Conservation (phyloP, 2,113 vertebrate species). For the Pipra filicauda region DNA sequence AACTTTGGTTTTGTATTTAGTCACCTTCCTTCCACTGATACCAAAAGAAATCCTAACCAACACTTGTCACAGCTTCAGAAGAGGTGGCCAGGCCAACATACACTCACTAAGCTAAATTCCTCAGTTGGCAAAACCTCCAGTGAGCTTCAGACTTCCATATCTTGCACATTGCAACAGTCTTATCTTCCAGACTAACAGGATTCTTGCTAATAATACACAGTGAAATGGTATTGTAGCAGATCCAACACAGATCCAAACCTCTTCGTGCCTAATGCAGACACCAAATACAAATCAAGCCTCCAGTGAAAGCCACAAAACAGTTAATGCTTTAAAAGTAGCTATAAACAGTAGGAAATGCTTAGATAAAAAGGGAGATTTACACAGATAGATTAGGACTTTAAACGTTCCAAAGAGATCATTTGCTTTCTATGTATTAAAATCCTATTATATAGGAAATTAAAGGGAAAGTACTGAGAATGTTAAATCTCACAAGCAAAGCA, state of each 20-base stretch:
- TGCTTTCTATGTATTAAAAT: constrained; percentile 39
- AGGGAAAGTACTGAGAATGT: background rate
- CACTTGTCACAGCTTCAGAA: background rate
- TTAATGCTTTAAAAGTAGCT: constrained; percentile 3
- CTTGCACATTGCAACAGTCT: background rate
- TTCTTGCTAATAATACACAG: background rate
- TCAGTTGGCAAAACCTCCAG: background rate
- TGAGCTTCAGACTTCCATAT: background rate
- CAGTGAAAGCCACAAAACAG: background rate
- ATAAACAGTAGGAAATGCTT: background rate
- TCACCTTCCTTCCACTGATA: background rate
- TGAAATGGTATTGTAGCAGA: background rate
- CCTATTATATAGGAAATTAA: constrained; percentile 38
- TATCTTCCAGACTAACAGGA: background rate
- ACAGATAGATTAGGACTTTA: background rate
- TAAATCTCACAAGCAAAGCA: background rate
- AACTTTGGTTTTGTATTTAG: background rate
- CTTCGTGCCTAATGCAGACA: background rate
- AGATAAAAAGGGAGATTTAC: constrained; percentile 9
- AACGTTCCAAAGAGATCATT: constrained; percentile 10
- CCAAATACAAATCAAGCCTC: background rate
- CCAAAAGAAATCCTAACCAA: background rate
- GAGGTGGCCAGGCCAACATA: background rate
- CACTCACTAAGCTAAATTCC: background rate
- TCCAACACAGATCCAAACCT: background rate